phyloP scores from a whole-genome alignment of 64 coral and sea anemone species.

The Dendrophyllia cribrosa region DNA sequence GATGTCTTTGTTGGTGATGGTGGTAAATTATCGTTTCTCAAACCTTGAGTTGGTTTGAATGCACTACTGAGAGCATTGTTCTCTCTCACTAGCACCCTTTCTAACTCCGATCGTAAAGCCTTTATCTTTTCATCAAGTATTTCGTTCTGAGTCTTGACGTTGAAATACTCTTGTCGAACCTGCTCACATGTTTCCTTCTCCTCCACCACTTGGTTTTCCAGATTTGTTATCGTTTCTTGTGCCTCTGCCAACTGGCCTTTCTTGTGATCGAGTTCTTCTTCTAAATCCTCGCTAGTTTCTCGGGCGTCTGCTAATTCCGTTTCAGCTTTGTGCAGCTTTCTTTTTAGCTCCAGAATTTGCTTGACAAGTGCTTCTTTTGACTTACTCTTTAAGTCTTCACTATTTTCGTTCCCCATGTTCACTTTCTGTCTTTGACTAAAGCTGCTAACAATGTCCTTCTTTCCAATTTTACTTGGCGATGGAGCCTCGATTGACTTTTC shows the following conservation, averaged over 20 bases:
- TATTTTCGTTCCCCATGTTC: background rate
- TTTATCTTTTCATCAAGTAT: slow-evolving; percentile 86
- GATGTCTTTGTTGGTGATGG: slow-evolving; percentile 12
- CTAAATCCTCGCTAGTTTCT: slow-evolving; percentile 74
- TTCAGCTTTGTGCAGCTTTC: slow-evolving; percentile 72
- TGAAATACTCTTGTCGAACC: slow-evolving; percentile 79
- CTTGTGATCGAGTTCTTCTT: slow-evolving; percentile 86
- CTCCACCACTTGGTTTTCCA: slow-evolving; percentile 80
- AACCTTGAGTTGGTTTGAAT: background rate
- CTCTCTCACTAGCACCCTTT: slow-evolving; percentile 76
- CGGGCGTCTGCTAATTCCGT: slow-evolving; percentile 44
- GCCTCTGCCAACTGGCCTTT: slow-evolving; percentile 77
- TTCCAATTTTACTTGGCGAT: slow-evolving; percentile 21
- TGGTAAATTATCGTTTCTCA: slow-evolving; percentile 35
- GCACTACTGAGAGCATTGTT: slow-evolving; percentile 32
- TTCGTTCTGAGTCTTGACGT: slow-evolving; percentile 83
- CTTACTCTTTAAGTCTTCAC: slow-evolving; percentile 24
- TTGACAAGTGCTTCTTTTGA: slow-evolving; percentile 50
- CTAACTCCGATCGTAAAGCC: slow-evolving; percentile 79
- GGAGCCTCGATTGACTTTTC: background rate
- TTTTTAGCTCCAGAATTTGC: slow-evolving; percentile 57
- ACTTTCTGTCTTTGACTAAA: slow-evolving; percentile 8
- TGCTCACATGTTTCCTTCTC: slow-evolving; percentile 88
- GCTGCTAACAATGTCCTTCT: background rate
- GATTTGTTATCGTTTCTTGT: slow-evolving; percentile 72